phyloP scores from a whole-genome alignment of 2,888 invertebrate species.

The Ferdinandea cuprea region DNA sequence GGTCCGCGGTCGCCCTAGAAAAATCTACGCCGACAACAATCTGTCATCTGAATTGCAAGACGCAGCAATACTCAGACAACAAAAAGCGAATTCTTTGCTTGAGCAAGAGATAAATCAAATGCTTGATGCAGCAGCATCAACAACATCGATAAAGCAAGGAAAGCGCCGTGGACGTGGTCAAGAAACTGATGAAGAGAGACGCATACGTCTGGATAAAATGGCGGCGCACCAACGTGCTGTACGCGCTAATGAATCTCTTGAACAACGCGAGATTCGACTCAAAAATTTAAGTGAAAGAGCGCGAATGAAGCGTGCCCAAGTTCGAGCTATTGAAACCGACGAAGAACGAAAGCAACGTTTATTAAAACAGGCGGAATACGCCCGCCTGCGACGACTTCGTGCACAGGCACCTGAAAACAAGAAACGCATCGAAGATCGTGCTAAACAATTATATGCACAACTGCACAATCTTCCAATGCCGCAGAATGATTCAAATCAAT shows the following conservation, averaged over 20 bases:
- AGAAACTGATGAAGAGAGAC: constrained; percentile 82
- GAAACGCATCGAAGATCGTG: constrained; percentile 76
- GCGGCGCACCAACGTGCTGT: constrained; percentile 82
- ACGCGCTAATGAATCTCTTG: constrained; percentile 82
- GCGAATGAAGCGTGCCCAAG: constrained; percentile 81
- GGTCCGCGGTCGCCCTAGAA: constrained; percentile 82
- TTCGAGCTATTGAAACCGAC: constrained; percentile 80
- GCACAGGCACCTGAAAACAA: constrained; percentile 80
- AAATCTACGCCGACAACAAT: constrained; percentile 76
- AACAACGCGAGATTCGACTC: constrained; percentile 80
- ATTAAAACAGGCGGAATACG: constrained; percentile 82
- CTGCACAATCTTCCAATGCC: constrained; percentile 73
- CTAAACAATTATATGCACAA: constrained; percentile 80
- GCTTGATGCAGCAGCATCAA: constrained; percentile 78
- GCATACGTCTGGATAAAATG: constrained; percentile 81
- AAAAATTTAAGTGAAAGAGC: constrained; percentile 82
- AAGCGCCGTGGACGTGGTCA: constrained; percentile 81
- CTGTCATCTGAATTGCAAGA: constrained; percentile 76
- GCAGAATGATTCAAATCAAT: constrained; percentile 71
- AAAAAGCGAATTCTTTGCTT: constrained; percentile 81
- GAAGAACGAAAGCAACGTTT: constrained; percentile 81
- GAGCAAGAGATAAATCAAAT: constrained; percentile 83
- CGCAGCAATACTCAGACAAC: constrained; percentile 78
- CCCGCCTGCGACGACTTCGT: constrained; percentile 81
- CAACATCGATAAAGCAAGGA: constrained; percentile 67